Evolutionary conservation across 2,113 vertebrate species (phyloP).

Genomic region (Brachypodius melanocephalos): DNA sequence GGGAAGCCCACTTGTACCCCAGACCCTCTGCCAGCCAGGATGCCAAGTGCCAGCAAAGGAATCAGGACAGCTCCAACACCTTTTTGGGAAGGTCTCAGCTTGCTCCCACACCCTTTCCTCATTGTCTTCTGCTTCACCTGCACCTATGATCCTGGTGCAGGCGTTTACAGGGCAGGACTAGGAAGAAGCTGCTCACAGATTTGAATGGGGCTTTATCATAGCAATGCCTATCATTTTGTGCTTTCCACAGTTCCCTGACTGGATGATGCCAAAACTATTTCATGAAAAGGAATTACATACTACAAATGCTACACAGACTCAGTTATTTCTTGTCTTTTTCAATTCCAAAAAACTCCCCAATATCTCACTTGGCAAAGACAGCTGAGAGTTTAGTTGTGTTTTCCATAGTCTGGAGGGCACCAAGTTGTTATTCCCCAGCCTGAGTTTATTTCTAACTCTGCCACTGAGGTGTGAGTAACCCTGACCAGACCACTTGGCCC

Average conservation of each 20-base stretch:
- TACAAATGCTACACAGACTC: background rate
- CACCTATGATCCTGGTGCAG: background rate
- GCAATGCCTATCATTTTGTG: background rate
- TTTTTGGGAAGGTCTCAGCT: background rate
- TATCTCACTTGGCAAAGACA: background rate
- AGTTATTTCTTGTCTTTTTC: background rate
- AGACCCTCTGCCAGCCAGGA: background rate
- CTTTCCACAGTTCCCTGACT: background rate
- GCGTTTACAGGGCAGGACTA: background rate
- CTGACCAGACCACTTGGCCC: background rate
- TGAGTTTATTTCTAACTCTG: slow-evolving; percentile 8
- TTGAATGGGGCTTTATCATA: background rate
- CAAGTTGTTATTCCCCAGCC: background rate
- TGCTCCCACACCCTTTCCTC: background rate
- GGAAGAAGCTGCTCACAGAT: background rate
- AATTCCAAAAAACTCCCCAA: background rate
- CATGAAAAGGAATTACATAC: background rate
- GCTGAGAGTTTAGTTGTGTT: background rate
- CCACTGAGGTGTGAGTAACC: background rate
- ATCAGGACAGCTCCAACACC: background rate
- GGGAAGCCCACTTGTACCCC: background rate
- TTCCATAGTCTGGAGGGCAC: background rate
- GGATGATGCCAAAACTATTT: background rate
- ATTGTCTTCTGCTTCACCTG: background rate
- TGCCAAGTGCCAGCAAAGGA: background rate